phyloP scores from a whole-genome alignment of 2,888 invertebrate species.

The Tetragnatha montana region DNA sequence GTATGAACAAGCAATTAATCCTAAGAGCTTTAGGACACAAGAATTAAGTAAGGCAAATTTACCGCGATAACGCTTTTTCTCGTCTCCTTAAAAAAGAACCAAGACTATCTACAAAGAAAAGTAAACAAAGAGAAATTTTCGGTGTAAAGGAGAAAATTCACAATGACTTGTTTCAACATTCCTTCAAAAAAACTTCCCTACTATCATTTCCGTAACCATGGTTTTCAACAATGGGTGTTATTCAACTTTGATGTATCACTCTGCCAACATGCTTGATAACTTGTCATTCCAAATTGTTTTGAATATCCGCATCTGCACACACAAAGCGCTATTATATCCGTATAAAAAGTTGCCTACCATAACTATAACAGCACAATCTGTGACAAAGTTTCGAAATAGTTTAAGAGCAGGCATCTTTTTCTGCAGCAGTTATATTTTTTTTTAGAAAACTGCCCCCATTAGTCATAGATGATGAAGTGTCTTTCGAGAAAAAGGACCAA shows the following conservation, averaged over 20 bases:
- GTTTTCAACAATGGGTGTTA: background rate
- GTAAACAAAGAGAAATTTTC: no score
- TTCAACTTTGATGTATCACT: background rate
- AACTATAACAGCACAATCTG: background rate
- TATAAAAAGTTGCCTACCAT: background rate
- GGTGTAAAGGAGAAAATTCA: no score
- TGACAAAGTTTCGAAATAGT: constrained; percentile 1
- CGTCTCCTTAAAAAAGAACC: no score
- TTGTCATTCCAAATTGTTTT: background rate
- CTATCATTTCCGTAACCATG: background rate
- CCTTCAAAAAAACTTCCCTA: background rate
- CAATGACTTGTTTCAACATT: background rate
- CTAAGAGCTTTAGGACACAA: no score
- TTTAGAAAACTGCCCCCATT: background rate
- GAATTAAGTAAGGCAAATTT: no score
- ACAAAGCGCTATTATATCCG: no score
- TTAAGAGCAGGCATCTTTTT: background rate
- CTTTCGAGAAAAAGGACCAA: background rate
- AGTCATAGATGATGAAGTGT: background rate
- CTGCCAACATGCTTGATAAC: background rate
- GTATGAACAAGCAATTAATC: no score
- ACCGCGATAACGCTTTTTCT: no score
- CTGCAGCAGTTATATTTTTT: background rate
- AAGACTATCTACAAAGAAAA: no score
- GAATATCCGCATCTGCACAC: background rate